Evolutionary conservation across 2,888 invertebrate genomes (phyloP), one percentile per base, ranked within the genome.

Genomic region (Conus canariensis): DNA sequence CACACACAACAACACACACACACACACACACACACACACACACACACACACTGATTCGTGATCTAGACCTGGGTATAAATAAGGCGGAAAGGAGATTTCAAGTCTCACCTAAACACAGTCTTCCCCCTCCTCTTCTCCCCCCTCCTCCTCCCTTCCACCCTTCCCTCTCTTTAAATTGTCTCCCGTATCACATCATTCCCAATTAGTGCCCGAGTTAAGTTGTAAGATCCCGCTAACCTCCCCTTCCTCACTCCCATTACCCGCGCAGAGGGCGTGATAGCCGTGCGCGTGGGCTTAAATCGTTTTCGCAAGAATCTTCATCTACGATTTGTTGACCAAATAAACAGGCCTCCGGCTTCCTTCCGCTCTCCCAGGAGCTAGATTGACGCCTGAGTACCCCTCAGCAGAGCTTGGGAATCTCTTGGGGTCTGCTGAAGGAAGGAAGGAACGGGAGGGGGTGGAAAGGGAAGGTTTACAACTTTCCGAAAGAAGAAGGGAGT

Each of bases 311-410:
- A 85, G 85, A 85, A 60, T 85, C 89, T 58, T 67, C 89, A 85
- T 89, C 89, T 85, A 85, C 85, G 89, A 89, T 85, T 89, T 89
- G 89, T 89, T 89, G 89, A 89, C 89, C 89, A 89, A 88, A 83
- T 70, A 88, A 88, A 88, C 88, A 88, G 45, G 64, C 56, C 59
- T 56, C 82, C 83, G 83, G 56, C 88, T 64, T 30, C 56, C 56
- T 77, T 56, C 7, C 70, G 56, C 87, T 74, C 74, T 74, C 70
- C 22, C 87, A 59, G 45, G 87, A 67, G 25, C 67, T 67, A 70
- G 87, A 87, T 87, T 87, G 87, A 87, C 87, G 70, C 9, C 45
- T 45, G 64, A 87, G 70, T 45, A 22, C 9, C 87, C n/a, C 12
- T 58, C 19, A 6, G 30, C 86, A n/a, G 67, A 25, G 86, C 45